Conservation (phyloP, 2,888 invertebrate genomes). For the Neocrepidodera transversa region DNA sequence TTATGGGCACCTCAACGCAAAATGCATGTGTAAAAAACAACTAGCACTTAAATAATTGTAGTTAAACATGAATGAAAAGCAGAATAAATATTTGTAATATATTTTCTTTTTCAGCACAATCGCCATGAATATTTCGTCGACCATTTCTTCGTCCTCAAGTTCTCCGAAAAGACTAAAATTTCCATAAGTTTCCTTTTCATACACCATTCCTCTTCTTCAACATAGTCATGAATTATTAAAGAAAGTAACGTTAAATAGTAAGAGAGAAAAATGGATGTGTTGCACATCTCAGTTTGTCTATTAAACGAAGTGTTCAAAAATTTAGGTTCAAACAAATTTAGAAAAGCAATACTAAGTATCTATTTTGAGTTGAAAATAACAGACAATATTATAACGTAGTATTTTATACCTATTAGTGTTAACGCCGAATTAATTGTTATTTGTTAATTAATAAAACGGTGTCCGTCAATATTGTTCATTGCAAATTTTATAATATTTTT, state of each 20-base stretch:
- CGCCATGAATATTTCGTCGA: constrained; percentile 29
- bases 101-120: constrained; percentile 32
- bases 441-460: constrained; percentile 35
- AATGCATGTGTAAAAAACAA: background rate
- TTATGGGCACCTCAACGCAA: background rate
- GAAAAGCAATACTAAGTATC: constrained; percentile 39
- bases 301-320: constrained; percentile 21
- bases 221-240: background rate
- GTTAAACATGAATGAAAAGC: background rate
- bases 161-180: constrained; percentile 31
- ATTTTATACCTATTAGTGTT: constrained; percentile 32
- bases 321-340: constrained; percentile 17
- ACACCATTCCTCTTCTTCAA: constrained; percentile 11
- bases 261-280: constrained; percentile 17
- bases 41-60: background rate
- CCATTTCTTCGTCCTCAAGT: constrained; percentile 18
- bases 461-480: constrained; percentile 30
- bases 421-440: constrained; percentile 45
- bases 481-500: constrained; percentile 46
- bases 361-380: constrained; percentile 31
- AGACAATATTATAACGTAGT: constrained; percentile 43
- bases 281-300: constrained; percentile 5
- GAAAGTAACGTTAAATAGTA: constrained; percentile 6
- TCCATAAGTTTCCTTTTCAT: constrained; percentile 18
- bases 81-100: background rate